Conservation (phyloP, 2,888 invertebrate species). For the Cheilosia pagana region DNA sequence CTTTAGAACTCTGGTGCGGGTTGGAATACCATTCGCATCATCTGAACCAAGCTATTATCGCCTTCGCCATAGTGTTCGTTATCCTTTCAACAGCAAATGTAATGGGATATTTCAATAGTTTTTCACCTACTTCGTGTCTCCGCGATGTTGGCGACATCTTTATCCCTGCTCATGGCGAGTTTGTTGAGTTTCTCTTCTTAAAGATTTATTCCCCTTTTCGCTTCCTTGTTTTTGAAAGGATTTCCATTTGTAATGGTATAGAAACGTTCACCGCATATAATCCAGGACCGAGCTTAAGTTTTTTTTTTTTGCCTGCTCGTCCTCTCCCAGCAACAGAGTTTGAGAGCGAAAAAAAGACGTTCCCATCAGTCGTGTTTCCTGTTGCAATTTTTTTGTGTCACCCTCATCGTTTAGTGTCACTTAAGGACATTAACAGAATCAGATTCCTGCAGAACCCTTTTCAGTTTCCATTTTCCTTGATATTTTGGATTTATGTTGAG, state of each 20-base stretch:
- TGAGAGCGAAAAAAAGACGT: slow-evolving; percentile 16
- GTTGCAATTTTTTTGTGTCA: slow-evolving; percentile 60
- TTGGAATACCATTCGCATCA: slow-evolving; percentile 60
- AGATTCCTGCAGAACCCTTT: slow-evolving; percentile 62
- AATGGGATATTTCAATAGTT: slow-evolving; percentile 72
- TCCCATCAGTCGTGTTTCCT: slow-evolving; percentile 60
- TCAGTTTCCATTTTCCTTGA: slow-evolving; percentile 59
- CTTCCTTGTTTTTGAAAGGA: slow-evolving; percentile 69
- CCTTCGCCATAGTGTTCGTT: slow-evolving; percentile 53
- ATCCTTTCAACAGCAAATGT: slow-evolving; percentile 68
- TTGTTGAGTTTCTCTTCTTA: slow-evolving; percentile 56
- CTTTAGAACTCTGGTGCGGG: slow-evolving; percentile 36
- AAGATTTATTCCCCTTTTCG: slow-evolving; percentile 66
- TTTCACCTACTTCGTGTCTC: slow-evolving; percentile 27
- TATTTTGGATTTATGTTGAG: slow-evolving; percentile 62
- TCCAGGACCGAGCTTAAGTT: slow-evolving; percentile 63
- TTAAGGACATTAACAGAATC: slow-evolving; percentile 72
- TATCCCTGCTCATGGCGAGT: slow-evolving; percentile 47
- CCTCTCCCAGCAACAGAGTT: not conserved
- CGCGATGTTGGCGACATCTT: slow-evolving; percentile 44
- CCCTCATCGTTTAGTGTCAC: slow-evolving; percentile 73
- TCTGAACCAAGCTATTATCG: slow-evolving; percentile 61
- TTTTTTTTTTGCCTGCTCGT: slow-evolving; percentile 7
- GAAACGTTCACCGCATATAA: slow-evolving; percentile 60
- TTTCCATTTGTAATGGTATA: slow-evolving; percentile 51